A percentile compares a stretch with the other conserved stretches of the same genome.
phyloP scores from a whole-genome alignment of 1,140 invertebrate species.

The Dolichoris vasculosae region DNA sequence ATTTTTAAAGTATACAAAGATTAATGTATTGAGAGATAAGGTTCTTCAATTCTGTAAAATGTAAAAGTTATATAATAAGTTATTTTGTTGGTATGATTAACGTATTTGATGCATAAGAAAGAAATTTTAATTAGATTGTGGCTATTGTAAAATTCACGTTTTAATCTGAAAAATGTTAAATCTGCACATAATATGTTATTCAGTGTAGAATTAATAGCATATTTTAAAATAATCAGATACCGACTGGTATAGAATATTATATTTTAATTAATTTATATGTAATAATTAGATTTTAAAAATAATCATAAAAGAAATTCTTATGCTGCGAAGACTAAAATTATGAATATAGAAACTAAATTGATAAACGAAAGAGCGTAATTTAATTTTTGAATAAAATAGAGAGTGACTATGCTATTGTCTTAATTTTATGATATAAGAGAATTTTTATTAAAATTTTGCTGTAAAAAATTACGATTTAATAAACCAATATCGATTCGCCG shows the following conservation, averaged over 20 bases:
- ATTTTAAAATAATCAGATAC: neutral
- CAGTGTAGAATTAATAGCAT: neutral
- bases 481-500: neutral
- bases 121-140: neutral
- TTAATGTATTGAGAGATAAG: no score
- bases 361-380: neutral
- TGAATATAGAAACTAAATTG: neutral
- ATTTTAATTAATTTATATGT: neutral
- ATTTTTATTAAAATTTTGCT: constrained; percentile 20
- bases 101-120: no score
- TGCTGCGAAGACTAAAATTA: neutral
- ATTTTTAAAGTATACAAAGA: no score
- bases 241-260: neutral
- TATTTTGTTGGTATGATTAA: no score
- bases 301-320: neutral
- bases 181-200: neutral
- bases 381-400: neutral
- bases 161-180: neutral
- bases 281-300: neutral
- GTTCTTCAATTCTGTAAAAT: no score
- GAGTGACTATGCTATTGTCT: neutral
- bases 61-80: no score
- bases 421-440: constrained; percentile 5
- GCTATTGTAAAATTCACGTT: no score
- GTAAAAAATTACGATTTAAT: constrained; percentile 18